phyloP scores from a whole-genome alignment of 2,888 invertebrate genomes.

The Calephelis perditalis region DNA sequence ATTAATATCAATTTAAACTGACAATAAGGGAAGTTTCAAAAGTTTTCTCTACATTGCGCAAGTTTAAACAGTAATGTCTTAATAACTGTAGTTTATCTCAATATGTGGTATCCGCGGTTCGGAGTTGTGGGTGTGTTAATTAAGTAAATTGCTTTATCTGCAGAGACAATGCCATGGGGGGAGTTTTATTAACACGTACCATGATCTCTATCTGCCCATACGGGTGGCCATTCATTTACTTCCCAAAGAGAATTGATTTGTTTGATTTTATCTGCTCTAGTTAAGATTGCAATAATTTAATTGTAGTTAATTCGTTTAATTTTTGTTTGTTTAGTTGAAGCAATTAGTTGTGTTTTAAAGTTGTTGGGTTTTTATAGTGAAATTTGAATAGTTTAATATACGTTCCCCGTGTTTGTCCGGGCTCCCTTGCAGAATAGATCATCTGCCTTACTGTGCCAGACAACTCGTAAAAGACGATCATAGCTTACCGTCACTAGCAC shows the following conservation, averaged over 20 bases:
- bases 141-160: slow-evolving; percentile 76
- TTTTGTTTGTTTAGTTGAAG: neutral
- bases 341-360: too few relatives aligned
- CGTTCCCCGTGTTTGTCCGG: too few relatives aligned
- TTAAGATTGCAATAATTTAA: slow-evolving; percentile 19
- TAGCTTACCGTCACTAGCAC: too few relatives aligned
- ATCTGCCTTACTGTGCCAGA: too few relatives aligned
- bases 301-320: slow-evolving; percentile 1
- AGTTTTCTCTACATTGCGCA: slow-evolving; percentile 30
- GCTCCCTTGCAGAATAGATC: too few relatives aligned
- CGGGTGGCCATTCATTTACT: slow-evolving; percentile 64
- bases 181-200: slow-evolving; percentile 57
- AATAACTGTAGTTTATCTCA: slow-evolving; percentile 60
- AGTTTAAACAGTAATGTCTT: slow-evolving; percentile 45
- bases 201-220: slow-evolving; percentile 55
- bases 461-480: too few relatives aligned
- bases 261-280: slow-evolving; percentile 54
- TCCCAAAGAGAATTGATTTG: slow-evolving; percentile 73
- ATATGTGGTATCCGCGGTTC: slow-evolving; percentile 38
- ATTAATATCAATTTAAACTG: slow-evolving; percentile 28
- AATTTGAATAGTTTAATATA: too few relatives aligned
- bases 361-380: too few relatives aligned
- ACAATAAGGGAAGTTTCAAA: slow-evolving; percentile 24
- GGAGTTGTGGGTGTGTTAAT: slow-evolving; percentile 63
- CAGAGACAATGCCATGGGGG: slow-evolving; percentile 65